These are phyloP conservation scores for Busseola fusca DNA, from an alignment of 2,888 invertebrate genomes.

Conservation along the genomic window DNA sequence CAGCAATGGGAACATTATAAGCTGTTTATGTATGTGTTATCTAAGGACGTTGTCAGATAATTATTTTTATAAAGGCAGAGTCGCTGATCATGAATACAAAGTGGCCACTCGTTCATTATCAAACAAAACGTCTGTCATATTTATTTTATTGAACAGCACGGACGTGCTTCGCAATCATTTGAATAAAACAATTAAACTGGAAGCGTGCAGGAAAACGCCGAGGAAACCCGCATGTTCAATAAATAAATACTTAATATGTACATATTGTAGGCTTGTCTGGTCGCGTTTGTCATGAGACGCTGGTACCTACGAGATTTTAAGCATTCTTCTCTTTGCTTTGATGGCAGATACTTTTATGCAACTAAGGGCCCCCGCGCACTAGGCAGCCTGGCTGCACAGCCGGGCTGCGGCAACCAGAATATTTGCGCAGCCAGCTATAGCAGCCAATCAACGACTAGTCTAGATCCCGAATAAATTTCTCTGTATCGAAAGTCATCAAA, in stretches of 20 bases:
- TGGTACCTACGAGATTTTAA: not conserved
- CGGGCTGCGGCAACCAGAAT: no score
- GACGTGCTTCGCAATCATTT: conserved; percentile 37
- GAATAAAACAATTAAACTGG: conserved; percentile 32
- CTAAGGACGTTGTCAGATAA: not conserved
- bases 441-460: conserved; percentile 55
- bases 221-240: conserved; percentile 48
- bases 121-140: not conserved
- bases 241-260: conserved; percentile 36
- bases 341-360: not conserved
- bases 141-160: not conserved
- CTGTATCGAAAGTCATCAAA: no score
- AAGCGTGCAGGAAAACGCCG: conserved; percentile 49
- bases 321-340: conserved; percentile 4
- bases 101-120: not conserved
- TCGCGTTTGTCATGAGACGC: conserved; percentile 19
- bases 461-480: no score
- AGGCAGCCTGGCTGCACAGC: not conserved
- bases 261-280: conserved; percentile 18
- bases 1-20: no score
- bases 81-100: not conserved
- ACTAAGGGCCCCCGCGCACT: not conserved
- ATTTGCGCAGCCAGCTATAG: not conserved
- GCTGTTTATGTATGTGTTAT: no score
- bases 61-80: not conserved